Evolutionary conservation across 2,797 vertebrate species (phyloP).

Genomic region (Acanthornis magna): DNA sequence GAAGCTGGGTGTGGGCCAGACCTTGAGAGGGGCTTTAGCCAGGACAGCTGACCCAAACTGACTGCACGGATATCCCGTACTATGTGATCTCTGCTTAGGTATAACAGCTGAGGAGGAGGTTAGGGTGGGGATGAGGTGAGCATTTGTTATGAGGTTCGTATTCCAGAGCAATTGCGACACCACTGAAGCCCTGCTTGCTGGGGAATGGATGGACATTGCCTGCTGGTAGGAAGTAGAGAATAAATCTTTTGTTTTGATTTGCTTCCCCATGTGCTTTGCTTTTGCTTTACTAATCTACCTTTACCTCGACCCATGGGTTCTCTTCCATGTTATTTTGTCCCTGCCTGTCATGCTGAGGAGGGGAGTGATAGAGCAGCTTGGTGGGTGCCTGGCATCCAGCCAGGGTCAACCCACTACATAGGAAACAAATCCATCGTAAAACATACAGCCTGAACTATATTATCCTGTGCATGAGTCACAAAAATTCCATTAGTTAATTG

Average conservation of each 20-base stretch:
- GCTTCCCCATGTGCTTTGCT: not conserved
- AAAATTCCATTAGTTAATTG: not conserved
- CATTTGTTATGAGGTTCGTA: not conserved
- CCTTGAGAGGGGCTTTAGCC: not conserved
- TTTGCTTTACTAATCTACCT: not conserved
- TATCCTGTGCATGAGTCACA: not conserved
- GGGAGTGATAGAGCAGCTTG: not conserved
- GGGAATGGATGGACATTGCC: not conserved
- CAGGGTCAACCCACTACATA: not conserved
- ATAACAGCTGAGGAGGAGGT: not conserved
- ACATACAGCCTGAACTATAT: not conserved
- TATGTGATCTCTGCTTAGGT: not conserved
- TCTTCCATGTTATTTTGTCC: not conserved
- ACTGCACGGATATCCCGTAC: not conserved
- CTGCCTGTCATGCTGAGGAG: not conserved
- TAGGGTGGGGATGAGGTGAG: no score
- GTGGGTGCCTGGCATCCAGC: not conserved
- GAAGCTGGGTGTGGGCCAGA: not conserved
- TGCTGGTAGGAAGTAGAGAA: not conserved
- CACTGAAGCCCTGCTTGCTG: not conserved
- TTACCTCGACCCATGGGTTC: not conserved
- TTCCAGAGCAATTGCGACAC: fast-evolving
- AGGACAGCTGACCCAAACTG: not conserved
- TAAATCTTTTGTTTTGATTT: not conserved
- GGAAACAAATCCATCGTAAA: not conserved